Base-by-base conservation (phyloP, 2,797 vertebrate genomes). In the Sparidentex hasta region DNA sequence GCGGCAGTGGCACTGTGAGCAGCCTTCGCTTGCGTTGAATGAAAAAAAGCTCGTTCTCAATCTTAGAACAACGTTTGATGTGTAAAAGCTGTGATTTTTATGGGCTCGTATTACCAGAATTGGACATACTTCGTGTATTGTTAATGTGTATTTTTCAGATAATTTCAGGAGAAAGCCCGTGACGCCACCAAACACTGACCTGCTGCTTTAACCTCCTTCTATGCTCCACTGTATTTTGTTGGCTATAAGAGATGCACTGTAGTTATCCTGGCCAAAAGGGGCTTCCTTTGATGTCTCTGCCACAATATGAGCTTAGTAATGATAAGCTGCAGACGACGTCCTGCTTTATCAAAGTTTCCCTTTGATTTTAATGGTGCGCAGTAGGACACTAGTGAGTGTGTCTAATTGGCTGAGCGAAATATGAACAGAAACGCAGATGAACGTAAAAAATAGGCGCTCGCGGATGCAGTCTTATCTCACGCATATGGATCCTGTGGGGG, bases 321-420 rank as follows among this genome's bases (percentile, higher is more conserved):
- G 66, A 84, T 78, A 71, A 74, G 71, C 72, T 64, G 82, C 59
- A 63, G 57, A 77, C 20, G 7, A 69, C 81, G 77, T 81, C 78
- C 65, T 78, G 71, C 82, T 75, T 33, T 33, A 82, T 77, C 71
- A 81, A 69, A 79, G 68, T 79, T 85, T 65, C 67, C 54, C 71
- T 87, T 89, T 91, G 85, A 88, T 75, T 85, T 76, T 63, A 61
- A 70, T 75, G 59, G 68, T 71, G 74, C 78, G 74, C 73, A 85
- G 69, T 83, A 69, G 54, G 76, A 67, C 47, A 58, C 50, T 52
- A 23, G 52, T 74, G 58, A 74, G 65, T n/a, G 58, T 69, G 68
- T 84, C 66, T 74, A 56, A 78, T 73, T 46, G 56, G 54, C 46
- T 56, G 47, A 21, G 64, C 78, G 67, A 54, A 43, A 33, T 51